Evolutionary conservation across 2,113 vertebrate genomes (phyloP), one percentile per base, ranked within the genome.

Genomic region (Micromys minutus): DNA sequence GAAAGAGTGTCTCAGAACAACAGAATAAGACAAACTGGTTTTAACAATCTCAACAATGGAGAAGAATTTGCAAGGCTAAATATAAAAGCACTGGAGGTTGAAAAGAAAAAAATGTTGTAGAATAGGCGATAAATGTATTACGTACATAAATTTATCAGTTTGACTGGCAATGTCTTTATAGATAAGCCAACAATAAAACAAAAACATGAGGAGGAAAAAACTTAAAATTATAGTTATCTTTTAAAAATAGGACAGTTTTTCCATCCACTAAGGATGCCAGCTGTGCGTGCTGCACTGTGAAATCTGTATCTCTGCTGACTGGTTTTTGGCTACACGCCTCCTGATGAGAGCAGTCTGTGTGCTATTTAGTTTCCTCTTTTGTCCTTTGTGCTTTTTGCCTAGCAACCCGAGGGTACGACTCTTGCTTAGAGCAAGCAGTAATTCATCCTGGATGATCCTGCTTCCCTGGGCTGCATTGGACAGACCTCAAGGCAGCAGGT

Each of bases 331-430:
- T 84, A 9, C 81, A 63, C 21, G 39, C 81, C 81, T 17, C 57
- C 24, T 63, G 59, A 84, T 84, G 81, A 84, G 57, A 84, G 26
- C n/a, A 45, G 57, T 63, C 81, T 63, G 81, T 63, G n/a, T 84
- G 57, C 57, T 45, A 45, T 84, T 84, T 84, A 63, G 81, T 84
- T 63, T 61, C 42, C 42, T 67, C 42, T 65, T 67, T 85, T 85
- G 83, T 85, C 42, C 83, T 85, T 85, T 85, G 61, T 47, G 39
- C 83, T 85, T 63, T 85, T 85, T 65, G 83, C 83, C 61, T 85
- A 85, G 83, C 83, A 85, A 85, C 61, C 83, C 4, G 0, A 47
- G 83, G 59, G 10, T 65, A 47, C 36, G 2, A 67, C 42, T 65
- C 26, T 17, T 36, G 42, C 5, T 45, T 31, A 65, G 61, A 34